Evolutionary conservation across 2,797 vertebrate species (phyloP).

Genomic region (Pristis pectinata): DNA sequence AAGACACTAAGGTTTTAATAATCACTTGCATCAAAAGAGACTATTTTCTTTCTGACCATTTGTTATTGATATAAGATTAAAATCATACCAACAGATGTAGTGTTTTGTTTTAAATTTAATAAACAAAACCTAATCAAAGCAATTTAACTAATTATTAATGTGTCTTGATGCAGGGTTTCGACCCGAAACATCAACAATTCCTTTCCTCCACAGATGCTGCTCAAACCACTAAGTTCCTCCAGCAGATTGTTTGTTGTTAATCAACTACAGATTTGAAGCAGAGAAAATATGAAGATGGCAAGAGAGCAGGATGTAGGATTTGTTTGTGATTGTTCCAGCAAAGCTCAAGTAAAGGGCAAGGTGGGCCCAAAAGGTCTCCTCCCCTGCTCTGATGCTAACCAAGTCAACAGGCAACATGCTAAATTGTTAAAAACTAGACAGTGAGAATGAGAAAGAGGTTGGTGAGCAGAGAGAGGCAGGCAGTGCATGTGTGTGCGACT

Average conservation of each 20-base stretch:
- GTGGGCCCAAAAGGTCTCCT: not conserved
- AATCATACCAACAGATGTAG: not conserved
- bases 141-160: not conserved
- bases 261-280: not conserved
- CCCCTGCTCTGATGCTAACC: not conserved
- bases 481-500: too few species aligned
- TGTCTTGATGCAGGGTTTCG: not conserved
- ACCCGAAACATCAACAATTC: too few species aligned
- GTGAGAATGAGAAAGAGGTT: too few species aligned
- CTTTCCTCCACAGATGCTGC: too few species aligned
- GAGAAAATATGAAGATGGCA: not conserved
- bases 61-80: not conserved
- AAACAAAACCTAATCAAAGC: not conserved
- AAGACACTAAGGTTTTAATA: not conserved
- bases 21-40: not conserved
- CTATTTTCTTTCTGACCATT: not conserved
- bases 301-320: not conserved
- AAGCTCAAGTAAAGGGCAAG: not conserved
- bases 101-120: not conserved
- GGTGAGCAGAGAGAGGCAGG: too few species aligned
- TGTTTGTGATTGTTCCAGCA: not conserved
- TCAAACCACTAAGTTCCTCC: too few species aligned
- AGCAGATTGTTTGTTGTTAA: too few species aligned
- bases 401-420: not conserved
- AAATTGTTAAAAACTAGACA: too few species aligned